These are phyloP conservation scores for Scomberomorus guttatus DNA, from an alignment of 2,797 vertebrate genomes.

Conservation along the genomic window DNA sequence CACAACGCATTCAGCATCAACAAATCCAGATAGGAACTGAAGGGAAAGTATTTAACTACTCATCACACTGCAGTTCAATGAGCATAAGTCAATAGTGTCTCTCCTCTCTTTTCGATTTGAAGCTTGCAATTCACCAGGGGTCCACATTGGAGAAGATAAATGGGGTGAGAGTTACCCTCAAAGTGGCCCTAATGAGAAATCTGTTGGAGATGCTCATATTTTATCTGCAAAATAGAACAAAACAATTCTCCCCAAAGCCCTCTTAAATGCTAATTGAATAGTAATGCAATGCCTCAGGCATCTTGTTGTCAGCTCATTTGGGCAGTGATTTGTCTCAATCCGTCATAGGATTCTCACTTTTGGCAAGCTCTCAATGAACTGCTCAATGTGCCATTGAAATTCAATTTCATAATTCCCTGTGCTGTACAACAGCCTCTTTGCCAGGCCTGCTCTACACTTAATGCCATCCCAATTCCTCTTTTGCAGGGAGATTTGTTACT, in stretches of 20 bases:
- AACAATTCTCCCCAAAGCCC: slow-evolving; percentile 83
- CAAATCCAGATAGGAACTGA: slow-evolving; percentile 58
- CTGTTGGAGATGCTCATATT: slow-evolving; percentile 83
- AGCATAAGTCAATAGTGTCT: slow-evolving; percentile 62
- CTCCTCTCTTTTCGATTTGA: slow-evolving; percentile 67
- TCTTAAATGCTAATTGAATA: slow-evolving; percentile 90
- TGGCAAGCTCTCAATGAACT: slow-evolving; percentile 81
- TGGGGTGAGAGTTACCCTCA: slow-evolving; percentile 79
- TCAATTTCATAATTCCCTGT: slow-evolving; percentile 80
- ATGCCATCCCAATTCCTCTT: slow-evolving; percentile 52
- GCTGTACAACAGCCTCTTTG: slow-evolving; percentile 66
- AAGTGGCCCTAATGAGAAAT: slow-evolving; percentile 85
- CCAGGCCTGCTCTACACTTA: slow-evolving; percentile 59
- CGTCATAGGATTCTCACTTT: slow-evolving; percentile 83
- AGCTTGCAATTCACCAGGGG: slow-evolving; percentile 76
- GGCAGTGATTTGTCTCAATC: slow-evolving; percentile 88
- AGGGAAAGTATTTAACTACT: slow-evolving; percentile 62
- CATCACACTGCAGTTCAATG: slow-evolving; percentile 63
- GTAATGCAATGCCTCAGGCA: slow-evolving; percentile 84
- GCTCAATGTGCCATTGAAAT: slow-evolving; percentile 82
- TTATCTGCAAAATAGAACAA: slow-evolving; percentile 85
- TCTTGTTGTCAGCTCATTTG: slow-evolving; percentile 88
- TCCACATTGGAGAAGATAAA: slow-evolving; percentile 78
- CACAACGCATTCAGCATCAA: slow-evolving; percentile 26
- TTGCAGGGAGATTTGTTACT: slow-evolving; percentile 50